Evolutionary conservation across 2,888 invertebrate species (phyloP).

Genomic region (Platycnemis pennipes): DNA sequence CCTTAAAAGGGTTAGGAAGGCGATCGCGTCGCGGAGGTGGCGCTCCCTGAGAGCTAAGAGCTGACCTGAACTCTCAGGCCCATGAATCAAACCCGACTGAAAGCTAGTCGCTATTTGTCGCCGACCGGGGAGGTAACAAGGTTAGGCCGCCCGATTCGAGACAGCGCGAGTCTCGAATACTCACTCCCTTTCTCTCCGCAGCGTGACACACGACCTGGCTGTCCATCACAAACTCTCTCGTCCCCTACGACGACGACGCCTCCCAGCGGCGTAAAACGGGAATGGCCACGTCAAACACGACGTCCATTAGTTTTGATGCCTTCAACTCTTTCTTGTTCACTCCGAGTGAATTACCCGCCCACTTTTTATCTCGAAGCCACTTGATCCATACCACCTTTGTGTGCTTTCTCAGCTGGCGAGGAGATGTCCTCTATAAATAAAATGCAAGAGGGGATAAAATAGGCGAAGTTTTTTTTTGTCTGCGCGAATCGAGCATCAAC

Average conservation of each 20-base stretch:
- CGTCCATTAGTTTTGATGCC: background rate
- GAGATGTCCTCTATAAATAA: background rate
- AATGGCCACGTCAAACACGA: background rate
- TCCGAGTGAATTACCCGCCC: background rate
- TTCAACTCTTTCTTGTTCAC: background rate
- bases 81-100: background rate
- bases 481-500: background rate
- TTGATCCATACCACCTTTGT: background rate
- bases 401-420: background rate
- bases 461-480: background rate
- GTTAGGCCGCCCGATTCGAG: background rate
- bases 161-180: no score
- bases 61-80: background rate
- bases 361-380: background rate
- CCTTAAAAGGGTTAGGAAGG: background rate
- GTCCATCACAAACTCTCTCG: background rate
- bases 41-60: background rate
- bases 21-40: background rate
- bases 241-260: background rate
- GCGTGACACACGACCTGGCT: background rate
- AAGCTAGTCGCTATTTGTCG: slow-evolving; percentile 7
- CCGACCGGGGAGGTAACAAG: background rate
- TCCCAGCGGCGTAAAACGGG: background rate
- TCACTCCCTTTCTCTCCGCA: no score
- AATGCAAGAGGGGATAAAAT: background rate